These are phyloP conservation scores for Aspidiotus rigidus DNA, from an alignment of 2,888 invertebrate species.

Conservation along the genomic window DNA sequence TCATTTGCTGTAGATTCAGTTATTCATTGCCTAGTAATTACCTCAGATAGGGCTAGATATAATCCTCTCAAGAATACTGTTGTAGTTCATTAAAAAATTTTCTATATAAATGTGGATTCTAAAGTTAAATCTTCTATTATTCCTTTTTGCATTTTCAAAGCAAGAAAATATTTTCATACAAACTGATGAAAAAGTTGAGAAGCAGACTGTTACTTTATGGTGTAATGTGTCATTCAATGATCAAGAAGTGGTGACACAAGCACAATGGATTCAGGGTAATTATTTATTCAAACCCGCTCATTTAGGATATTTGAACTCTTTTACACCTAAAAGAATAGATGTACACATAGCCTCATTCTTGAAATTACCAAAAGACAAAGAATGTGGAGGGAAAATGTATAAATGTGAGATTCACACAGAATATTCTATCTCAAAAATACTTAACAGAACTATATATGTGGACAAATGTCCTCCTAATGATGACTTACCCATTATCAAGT, in stretches of 20 bases:
- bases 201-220: slow-evolving; percentile 14
- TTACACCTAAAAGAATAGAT: slow-evolving; percentile 14
- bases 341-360: slow-evolving; percentile 9
- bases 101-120: slow-evolving; percentile 18
- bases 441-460: background rate
- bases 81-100: slow-evolving; percentile 26
- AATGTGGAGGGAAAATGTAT: slow-evolving; percentile 6
- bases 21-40: slow-evolving; percentile 20
- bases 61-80: slow-evolving; percentile 23
- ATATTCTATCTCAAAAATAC: background rate
- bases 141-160: slow-evolving; percentile 17
- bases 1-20: slow-evolving; percentile 21
- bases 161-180: slow-evolving; percentile 25
- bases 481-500: background rate
- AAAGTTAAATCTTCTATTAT: slow-evolving; percentile 19
- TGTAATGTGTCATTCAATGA: slow-evolving; percentile 22
- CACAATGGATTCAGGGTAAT: slow-evolving; percentile 14
- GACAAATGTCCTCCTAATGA: background rate
- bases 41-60: slow-evolving; percentile 24
- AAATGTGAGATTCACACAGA: slow-evolving; percentile 5
- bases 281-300: slow-evolving; percentile 6
- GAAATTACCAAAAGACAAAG: slow-evolving; percentile 12
- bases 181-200: slow-evolving; percentile 22
- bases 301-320: slow-evolving; percentile 13
- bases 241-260: slow-evolving; percentile 9